Conservation (phyloP, 2,888 invertebrate genomes). For the Gymnoscelis rufifasciata region DNA sequence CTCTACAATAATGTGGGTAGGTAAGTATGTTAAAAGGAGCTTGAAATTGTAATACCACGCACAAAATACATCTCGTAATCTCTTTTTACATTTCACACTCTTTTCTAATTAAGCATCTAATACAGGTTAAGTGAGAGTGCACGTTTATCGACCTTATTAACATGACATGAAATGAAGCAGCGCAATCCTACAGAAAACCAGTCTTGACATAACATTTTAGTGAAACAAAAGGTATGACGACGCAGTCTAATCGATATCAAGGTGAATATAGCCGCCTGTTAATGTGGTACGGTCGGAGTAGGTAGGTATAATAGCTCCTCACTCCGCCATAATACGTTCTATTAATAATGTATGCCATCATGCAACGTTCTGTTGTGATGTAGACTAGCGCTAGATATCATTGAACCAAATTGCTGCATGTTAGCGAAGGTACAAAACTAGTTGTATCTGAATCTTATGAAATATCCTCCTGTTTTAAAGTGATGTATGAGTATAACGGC, state of each 20-base stretch:
- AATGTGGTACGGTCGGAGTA: conserved; percentile 30
- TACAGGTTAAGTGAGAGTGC: not conserved
- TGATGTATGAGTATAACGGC: not conserved
- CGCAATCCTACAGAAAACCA: not conserved
- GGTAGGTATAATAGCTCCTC: conserved; percentile 31
- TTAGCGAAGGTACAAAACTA: conserved; percentile 17
- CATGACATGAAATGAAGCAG: too few species aligned
- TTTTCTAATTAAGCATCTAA: too few species aligned
- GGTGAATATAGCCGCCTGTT: conserved; percentile 50
- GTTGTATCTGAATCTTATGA: conserved; percentile 19
- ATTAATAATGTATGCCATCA: conserved; percentile 63
- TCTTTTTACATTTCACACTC: too few species aligned
- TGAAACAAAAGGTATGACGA: conserved; percentile 12
- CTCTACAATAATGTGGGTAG: conserved; percentile 29
- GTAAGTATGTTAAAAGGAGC: conserved; percentile 29
- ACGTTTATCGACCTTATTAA: not conserved
- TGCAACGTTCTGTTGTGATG: conserved; percentile 51
- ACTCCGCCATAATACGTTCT: conserved; percentile 47
- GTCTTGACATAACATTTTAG: conserved; percentile 1
- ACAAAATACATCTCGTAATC: too few species aligned
- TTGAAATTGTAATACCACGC: conserved; percentile 17
- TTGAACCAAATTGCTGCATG: conserved; percentile 20
- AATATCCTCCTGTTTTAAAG: not conserved
- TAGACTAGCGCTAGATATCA: conserved; percentile 37
- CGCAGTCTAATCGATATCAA: conserved; percentile 55